These are phyloP conservation scores for Tapera naevia DNA, from an alignment of 2,797 vertebrate genomes.

Conservation along the genomic window DNA sequence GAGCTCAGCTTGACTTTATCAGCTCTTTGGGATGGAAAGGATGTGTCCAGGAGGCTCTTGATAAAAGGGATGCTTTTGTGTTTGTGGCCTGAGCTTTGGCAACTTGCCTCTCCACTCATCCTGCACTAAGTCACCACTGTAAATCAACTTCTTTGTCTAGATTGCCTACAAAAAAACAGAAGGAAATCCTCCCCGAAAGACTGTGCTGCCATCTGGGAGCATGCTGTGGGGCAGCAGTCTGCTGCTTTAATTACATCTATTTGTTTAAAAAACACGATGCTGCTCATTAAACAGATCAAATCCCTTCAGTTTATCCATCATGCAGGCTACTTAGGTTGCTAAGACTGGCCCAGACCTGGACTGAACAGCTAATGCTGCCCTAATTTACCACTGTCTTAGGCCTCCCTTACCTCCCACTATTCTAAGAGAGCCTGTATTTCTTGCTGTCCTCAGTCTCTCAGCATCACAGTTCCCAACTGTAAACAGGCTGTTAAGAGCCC, in stretches of 20 bases:
- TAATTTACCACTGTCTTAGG: conserved; percentile 28
- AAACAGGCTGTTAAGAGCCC: conserved; percentile 41
- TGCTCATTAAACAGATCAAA: conserved; percentile 28
- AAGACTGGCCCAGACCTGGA: conserved; percentile 20
- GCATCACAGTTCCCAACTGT: conserved; percentile 5
- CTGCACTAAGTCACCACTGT: not conserved
- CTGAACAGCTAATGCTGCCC: not conserved
- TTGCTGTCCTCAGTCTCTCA: conserved; percentile 45
- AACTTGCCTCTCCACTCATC: not conserved
- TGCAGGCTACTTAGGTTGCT: conserved; percentile 48
- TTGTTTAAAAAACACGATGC: not conserved
- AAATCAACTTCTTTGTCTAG: not conserved
- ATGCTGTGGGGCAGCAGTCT: not conserved
- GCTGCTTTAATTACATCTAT: not conserved
- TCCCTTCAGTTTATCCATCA: conserved; percentile 14
- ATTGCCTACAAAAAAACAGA: not conserved
- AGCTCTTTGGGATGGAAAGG: not conserved
- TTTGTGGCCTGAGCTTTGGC: not conserved
- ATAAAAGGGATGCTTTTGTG: not conserved
- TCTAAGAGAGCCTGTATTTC: not conserved
- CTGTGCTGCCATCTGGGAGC: conserved; percentile 28
- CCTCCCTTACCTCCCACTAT: conserved; percentile 33
- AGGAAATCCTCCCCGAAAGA: not conserved
- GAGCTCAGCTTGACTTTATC: not conserved
- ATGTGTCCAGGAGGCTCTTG: not conserved